Evolutionary conservation across 2,797 vertebrate species (phyloP).

Genomic region (Lophura swinhoii): DNA sequence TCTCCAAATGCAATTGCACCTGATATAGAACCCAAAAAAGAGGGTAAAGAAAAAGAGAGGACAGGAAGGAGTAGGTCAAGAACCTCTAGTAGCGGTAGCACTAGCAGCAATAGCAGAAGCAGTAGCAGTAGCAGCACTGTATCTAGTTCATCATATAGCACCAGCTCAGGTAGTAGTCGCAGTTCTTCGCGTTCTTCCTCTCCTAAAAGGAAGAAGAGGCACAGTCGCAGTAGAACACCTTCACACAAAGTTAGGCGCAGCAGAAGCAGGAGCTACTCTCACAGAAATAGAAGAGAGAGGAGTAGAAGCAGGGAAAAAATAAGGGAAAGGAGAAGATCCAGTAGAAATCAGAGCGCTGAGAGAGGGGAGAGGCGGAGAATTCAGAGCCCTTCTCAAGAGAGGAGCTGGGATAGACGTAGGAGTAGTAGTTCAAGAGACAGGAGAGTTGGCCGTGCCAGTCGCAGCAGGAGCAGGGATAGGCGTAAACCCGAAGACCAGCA

Average conservation of each 20-base stretch:
- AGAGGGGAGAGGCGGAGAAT: conserved; percentile 87
- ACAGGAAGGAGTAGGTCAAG: conserved; percentile 85
- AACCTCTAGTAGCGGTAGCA: conserved; percentile 89
- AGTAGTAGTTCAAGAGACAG: conserved; percentile 89
- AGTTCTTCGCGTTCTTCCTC: conserved; percentile 93
- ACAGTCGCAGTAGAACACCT: conserved; percentile 89
- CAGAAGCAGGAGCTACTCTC: conserved; percentile 89
- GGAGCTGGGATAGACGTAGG: conserved; percentile 81
- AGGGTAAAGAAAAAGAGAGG: conserved; percentile 86
- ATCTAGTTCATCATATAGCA: conserved; percentile 92
- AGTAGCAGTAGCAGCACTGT: conserved; percentile 88
- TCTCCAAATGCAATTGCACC: conserved; percentile 86
- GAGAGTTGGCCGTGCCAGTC: conserved; percentile 81
- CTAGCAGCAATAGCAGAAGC: conserved; percentile 87
- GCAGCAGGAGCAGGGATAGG: conserved; percentile 85
- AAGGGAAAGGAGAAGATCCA: conserved; percentile 88
- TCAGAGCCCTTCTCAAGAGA: conserved; percentile 88
- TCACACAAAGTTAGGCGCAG: conserved; percentile 87
- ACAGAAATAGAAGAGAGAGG: conserved; percentile 85
- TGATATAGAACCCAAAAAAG: conserved; percentile 86
- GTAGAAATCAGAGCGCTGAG: conserved; percentile 83
- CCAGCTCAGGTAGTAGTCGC: conserved; percentile 89
- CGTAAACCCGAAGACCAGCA: conserved; percentile 83
- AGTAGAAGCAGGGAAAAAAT: conserved; percentile 84
- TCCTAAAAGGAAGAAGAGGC: conserved; percentile 90